Percentiles rank a stretch among this genome's conserved stretches.
Evolutionary conservation across 2,888 invertebrate genomes (phyloP).

Genomic region (Chrysolina americana): DNA sequence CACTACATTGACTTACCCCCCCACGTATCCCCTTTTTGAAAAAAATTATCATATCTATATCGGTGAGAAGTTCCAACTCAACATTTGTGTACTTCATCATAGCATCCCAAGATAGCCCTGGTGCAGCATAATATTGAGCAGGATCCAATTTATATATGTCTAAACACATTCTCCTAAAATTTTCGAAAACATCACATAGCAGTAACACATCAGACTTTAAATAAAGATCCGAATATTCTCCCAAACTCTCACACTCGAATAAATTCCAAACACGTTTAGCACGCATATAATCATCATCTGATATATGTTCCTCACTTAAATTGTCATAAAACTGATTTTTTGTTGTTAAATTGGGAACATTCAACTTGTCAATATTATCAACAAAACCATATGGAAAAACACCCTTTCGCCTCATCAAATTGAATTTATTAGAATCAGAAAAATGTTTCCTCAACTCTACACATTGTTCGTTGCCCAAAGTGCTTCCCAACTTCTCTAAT

Average conservation of each 20-base stretch:
- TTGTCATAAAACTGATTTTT: too few species aligned
- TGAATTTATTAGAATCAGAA: background rate
- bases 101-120: background rate
- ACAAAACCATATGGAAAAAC: background rate
- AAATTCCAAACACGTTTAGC: background rate
- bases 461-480: background rate
- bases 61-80: constrained; percentile 59
- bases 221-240: constrained; percentile 8
- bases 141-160: constrained; percentile 27
- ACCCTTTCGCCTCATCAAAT: background rate
- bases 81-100: constrained; percentile 50
- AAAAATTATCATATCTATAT: constrained; percentile 44
- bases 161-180: background rate
- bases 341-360: too few species aligned
- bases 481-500: background rate
- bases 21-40: background rate
- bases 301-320: too few species aligned
- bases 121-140: constrained; percentile 29
- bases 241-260: background rate
- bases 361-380: too few species aligned
- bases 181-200: constrained; percentile 1
- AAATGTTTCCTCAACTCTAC: background rate
- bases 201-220: background rate
- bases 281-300: too few species aligned
- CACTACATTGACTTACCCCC: background rate